Evolutionary conservation across 2,797 vertebrate genomes (phyloP).

Genomic region (Todus mexicanus): DNA sequence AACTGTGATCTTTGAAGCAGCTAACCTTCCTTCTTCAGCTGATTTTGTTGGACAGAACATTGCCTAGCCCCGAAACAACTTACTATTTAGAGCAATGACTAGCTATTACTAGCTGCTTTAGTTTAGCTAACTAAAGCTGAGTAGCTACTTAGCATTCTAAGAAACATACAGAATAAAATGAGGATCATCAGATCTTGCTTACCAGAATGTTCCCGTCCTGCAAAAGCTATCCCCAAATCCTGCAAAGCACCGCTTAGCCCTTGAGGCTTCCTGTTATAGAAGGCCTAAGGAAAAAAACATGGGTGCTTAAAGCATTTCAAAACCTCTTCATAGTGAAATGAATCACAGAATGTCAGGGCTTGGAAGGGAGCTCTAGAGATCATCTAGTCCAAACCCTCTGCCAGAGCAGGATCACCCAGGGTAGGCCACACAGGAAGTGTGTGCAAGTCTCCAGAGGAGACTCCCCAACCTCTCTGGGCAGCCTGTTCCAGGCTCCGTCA

Average conservation of each 20-base stretch:
- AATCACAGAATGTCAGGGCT: too few relatives aligned
- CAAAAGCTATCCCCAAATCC: slow-evolving; percentile 91
- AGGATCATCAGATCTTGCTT: slow-evolving; percentile 27
- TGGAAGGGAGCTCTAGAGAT: too few relatives aligned
- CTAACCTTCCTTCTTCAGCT: not conserved
- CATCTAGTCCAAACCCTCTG: too few relatives aligned
- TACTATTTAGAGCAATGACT: not conserved
- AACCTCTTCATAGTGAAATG: not conserved
- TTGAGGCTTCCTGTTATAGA: slow-evolving; percentile 91
- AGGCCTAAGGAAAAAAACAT: slow-evolving; percentile 74
- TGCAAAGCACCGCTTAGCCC: slow-evolving; percentile 91
- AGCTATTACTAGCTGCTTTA: not conserved
- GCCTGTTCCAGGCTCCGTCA: too few relatives aligned
- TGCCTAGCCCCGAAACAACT: not conserved
- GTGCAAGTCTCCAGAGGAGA: too few relatives aligned
- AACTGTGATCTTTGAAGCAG: not conserved
- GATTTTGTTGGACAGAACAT: not conserved
- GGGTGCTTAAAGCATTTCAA: not conserved
- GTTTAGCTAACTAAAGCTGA: not conserved
- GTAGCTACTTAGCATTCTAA: not conserved
- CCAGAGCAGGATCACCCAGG: too few relatives aligned
- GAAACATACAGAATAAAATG: not conserved
- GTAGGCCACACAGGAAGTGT: too few relatives aligned
- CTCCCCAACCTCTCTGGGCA: too few relatives aligned
- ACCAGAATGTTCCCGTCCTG: slow-evolving; percentile 93